Percentiles rank a stretch among this genome's conserved stretches.
Conservation (phyloP, 2,113 vertebrate species). For the Mohoua ochrocephala region DNA sequence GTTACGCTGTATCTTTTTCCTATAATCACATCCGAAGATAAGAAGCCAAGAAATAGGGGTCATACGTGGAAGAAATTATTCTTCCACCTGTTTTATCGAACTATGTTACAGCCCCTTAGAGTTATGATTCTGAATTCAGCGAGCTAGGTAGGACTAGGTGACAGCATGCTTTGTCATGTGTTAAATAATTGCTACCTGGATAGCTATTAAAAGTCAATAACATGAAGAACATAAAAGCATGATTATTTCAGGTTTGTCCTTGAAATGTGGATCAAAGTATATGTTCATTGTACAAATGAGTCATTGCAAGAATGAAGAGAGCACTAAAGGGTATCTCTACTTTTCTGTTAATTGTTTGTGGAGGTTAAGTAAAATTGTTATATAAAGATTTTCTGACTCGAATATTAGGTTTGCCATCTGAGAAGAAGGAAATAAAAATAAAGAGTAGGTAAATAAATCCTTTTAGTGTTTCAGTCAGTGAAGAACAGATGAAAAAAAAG, state of each 20-base stretch:
- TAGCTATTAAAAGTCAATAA: conserved; percentile 33
- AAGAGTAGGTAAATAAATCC: background rate
- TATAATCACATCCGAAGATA: background rate
- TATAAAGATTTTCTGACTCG: background rate
- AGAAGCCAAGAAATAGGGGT: background rate
- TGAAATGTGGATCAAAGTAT: conserved; percentile 24
- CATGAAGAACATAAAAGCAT: background rate
- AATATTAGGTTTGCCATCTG: background rate
- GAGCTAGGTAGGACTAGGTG: background rate
- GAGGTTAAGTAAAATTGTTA: background rate
- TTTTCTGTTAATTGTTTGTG: background rate
- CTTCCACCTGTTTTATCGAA: background rate
- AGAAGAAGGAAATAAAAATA: background rate
- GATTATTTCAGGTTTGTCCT: conserved; percentile 25
- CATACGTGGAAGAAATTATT: background rate
- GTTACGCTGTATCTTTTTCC: background rate
- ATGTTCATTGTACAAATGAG: background rate
- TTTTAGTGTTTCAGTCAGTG: background rate
- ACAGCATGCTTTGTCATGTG: background rate
- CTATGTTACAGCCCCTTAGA: background rate
- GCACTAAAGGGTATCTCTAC: background rate
- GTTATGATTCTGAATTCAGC: background rate
- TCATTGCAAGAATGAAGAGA: background rate
- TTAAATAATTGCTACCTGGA: conserved; percentile 28
- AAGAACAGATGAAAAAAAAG: background rate